Conservation (phyloP, 2,888 invertebrate species). For the Lymantria dispar region DNA sequence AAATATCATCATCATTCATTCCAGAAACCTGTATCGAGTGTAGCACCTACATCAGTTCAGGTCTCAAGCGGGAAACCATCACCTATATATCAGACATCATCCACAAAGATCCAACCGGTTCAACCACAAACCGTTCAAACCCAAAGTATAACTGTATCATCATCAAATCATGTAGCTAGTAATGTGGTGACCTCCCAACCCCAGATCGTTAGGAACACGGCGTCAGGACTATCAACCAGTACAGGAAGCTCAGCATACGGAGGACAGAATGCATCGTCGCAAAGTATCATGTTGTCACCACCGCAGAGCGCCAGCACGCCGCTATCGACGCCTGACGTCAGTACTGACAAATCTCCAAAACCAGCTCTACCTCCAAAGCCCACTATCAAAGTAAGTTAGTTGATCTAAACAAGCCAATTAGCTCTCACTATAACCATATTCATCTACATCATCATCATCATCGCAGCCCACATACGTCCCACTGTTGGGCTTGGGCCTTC, state of each 20-base stretch:
- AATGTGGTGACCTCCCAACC: conserved; percentile 74
- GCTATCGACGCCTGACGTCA: conserved; percentile 78
- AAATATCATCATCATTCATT: conserved; percentile 78
- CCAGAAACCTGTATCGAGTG: conserved; percentile 93
- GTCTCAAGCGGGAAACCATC: conserved; percentile 86
- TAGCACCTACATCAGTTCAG: conserved; percentile 89
- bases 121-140: conserved; percentile 88
- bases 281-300: conserved; percentile 79
- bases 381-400: conserved; percentile 79
- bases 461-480: too few relatives aligned
- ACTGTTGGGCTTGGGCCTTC: too few relatives aligned
- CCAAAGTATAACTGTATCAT: conserved; percentile 58
- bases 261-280: conserved; percentile 65
- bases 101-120: conserved; percentile 90
- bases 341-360: conserved; percentile 83
- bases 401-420: background rate
- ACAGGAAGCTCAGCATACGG: conserved; percentile 65
- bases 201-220: conserved; percentile 78
- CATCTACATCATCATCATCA: too few relatives aligned
- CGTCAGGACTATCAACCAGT: conserved; percentile 75
- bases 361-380: conserved; percentile 94
- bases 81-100: conserved; percentile 90
- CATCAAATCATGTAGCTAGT: conserved; percentile 73
- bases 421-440: too few relatives aligned
- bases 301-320: conserved; percentile 85